A percentile compares a stretch with the other conserved stretches of the same genome.
Conservation (phyloP, 1,140 invertebrate genomes). For the Lamellibrachia luymesi region DNA sequence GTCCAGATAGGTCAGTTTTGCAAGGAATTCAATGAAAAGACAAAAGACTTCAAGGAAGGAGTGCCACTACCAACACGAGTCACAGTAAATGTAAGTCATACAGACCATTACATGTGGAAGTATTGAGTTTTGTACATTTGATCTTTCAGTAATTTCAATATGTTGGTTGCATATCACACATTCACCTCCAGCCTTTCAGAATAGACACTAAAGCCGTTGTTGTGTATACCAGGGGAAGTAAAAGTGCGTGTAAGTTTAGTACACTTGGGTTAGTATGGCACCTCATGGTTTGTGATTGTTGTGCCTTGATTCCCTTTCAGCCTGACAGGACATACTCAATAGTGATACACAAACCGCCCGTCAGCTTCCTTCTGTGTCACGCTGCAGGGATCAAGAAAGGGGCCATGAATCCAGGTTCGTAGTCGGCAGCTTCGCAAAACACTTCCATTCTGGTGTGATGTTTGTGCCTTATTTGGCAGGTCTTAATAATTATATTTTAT, state of each 20-base stretch:
- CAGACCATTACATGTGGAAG: not conserved
- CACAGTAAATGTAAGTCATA: constrained; percentile 66
- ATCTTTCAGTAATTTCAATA: not conserved
- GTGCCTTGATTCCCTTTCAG: constrained; percentile 35
- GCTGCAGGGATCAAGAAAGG: constrained; percentile 87
- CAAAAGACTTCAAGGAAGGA: constrained; percentile 87
- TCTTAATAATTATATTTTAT: too few species aligned
- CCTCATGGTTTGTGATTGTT: not conserved
- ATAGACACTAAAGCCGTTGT: too few species aligned
- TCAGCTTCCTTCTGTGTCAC: constrained; percentile 86
- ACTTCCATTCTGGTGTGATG: not conserved
- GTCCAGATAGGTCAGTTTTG: constrained; percentile 95
- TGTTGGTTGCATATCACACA: constrained; percentile 11
- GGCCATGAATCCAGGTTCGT: constrained; percentile 72
- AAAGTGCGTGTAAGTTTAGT: too few species aligned
- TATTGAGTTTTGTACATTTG: not conserved
- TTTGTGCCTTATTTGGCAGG: not conserved
- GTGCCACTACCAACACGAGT: constrained; percentile 83
- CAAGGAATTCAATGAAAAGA: constrained; percentile 97
- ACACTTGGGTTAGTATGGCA: not conserved
- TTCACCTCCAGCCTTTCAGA: too few species aligned
- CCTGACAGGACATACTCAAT: constrained; percentile 85
- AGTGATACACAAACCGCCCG: constrained; percentile 79
- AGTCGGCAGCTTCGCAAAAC: not conserved
- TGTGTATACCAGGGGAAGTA: too few species aligned